These are phyloP conservation scores for Trichosurus vulpecula DNA, from an alignment of 2,797 vertebrate species.

Conservation along the genomic window DNA sequence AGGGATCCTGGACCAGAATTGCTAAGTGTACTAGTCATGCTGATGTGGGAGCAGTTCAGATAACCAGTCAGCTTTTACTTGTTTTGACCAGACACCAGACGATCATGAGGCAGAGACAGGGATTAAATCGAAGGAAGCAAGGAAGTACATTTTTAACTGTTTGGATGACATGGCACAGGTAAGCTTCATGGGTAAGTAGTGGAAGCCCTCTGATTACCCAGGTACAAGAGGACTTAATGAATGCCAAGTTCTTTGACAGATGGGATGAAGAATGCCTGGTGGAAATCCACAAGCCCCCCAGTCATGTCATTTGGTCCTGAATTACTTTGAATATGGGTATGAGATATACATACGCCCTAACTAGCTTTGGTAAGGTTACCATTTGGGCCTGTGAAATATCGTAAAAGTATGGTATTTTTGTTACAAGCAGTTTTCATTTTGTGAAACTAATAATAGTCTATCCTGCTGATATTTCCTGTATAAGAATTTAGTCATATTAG, in stretches of 20 bases:
- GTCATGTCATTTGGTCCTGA: not conserved
- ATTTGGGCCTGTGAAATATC: not conserved
- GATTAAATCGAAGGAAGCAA: constrained; percentile 99
- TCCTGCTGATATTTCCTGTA: not conserved
- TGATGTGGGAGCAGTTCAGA: constrained; percentile 1
- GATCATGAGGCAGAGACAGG: constrained; percentile 98
- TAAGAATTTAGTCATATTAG: not conserved
- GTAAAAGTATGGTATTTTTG: constrained; percentile 10
- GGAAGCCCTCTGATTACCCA: not conserved
- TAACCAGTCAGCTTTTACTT: constrained; percentile 69
- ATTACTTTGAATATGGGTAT: not conserved
- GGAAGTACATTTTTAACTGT: constrained; percentile 99
- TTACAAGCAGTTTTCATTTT: constrained; percentile 22
- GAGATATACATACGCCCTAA: not conserved
- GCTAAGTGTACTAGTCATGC: not conserved
- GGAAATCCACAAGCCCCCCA: not conserved
- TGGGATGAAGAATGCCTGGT: not conserved
- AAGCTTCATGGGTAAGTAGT: constrained; percentile 79
- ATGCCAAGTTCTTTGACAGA: not conserved
- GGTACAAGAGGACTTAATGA: not conserved
- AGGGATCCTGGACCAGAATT: not conserved
- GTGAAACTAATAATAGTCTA: not conserved
- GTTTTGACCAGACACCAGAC: constrained; percentile 91
- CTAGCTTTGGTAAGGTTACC: not conserved
- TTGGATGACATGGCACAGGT: constrained; percentile 99